Conservation (phyloP, 2,797 vertebrate species). For the Sphaeramia orbicularis region DNA sequence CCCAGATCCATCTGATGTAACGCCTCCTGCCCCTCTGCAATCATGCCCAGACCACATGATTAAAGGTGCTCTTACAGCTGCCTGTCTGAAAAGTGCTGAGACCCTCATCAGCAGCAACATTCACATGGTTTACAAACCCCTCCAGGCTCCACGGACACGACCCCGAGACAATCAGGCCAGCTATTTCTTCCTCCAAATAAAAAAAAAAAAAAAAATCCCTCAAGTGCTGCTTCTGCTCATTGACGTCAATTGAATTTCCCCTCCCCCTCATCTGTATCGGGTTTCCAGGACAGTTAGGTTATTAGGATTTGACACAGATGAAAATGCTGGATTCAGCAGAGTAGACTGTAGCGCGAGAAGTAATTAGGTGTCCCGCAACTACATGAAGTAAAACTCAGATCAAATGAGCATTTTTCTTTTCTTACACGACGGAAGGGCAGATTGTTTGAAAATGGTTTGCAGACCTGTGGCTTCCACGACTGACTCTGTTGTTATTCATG, state of each 20-base stretch:
- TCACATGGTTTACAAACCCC: conserved; percentile 68
- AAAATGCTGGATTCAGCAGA: conserved; percentile 44
- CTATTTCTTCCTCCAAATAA: conserved; percentile 62
- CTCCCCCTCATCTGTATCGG: conserved; percentile 32
- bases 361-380: conserved; percentile 9
- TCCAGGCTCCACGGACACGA: conserved; percentile 45
- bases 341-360: conserved; percentile 12
- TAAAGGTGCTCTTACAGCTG: conserved; percentile 63
- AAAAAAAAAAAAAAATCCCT: conserved; percentile 52
- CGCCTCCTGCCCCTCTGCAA: conserved; percentile 47
- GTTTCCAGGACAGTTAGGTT: conserved; percentile 65
- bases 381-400: conserved; percentile 7
- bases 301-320: conserved; percentile 52
- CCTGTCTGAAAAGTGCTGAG: conserved; percentile 55
- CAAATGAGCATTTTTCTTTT: conserved; percentile 3
- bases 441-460: conserved; percentile 62
- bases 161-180: conserved; percentile 77
- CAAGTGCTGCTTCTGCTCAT: conserved; percentile 64
- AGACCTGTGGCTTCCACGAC: conserved; percentile 40
- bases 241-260: conserved; percentile 72
- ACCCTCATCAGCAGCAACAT: conserved; percentile 61
- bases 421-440: background rate
- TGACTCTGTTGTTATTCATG: conserved; percentile 22
- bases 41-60: conserved; percentile 69
- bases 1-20: conserved; percentile 55